Evolutionary conservation across 2,797 vertebrate genomes (phyloP).

Genomic region (Enoplosus armatus): DNA sequence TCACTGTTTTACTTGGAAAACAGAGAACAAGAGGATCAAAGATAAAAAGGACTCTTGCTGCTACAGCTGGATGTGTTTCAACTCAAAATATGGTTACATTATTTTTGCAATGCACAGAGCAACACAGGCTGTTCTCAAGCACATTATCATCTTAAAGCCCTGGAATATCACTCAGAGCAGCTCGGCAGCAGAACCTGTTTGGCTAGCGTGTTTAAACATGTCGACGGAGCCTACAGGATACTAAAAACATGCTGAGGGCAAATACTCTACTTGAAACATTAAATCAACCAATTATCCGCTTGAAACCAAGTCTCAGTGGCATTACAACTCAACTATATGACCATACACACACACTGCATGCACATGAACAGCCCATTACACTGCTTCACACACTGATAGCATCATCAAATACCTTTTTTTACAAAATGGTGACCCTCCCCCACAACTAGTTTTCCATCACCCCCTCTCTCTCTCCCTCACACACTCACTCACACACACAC

Average conservation of each 20-base stretch:
- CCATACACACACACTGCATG: neutral
- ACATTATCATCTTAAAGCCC: conserved; percentile 52
- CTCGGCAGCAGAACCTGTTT: conserved; percentile 79
- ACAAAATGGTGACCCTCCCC: neutral
- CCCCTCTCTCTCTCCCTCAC: no score
- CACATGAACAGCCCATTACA: neutral
- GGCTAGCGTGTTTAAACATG: conserved; percentile 74
- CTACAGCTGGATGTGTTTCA: conserved; percentile 10
- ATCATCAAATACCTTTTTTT: neutral
- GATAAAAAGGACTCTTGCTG: neutral
- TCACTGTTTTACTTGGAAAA: conserved; percentile 28
- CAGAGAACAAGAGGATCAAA: conserved; percentile 11
- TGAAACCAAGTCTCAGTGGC: neutral
- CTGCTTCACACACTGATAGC: conserved; percentile 12
- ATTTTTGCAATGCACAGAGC: conserved; percentile 15
- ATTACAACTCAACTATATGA: neutral
- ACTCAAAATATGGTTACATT: conserved; percentile 40
- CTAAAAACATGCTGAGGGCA: conserved; percentile 37
- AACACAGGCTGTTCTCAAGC: conserved; percentile 29
- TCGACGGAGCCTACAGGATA: conserved; percentile 42
- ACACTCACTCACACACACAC: neutral
- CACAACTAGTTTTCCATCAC: neutral
- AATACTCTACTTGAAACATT: conserved; percentile 30
- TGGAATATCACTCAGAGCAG: conserved; percentile 48
- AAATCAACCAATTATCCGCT: conserved; percentile 6